Conservation (phyloP, 2,113 vertebrate species). For the Ramphastos sulfuratus region DNA sequence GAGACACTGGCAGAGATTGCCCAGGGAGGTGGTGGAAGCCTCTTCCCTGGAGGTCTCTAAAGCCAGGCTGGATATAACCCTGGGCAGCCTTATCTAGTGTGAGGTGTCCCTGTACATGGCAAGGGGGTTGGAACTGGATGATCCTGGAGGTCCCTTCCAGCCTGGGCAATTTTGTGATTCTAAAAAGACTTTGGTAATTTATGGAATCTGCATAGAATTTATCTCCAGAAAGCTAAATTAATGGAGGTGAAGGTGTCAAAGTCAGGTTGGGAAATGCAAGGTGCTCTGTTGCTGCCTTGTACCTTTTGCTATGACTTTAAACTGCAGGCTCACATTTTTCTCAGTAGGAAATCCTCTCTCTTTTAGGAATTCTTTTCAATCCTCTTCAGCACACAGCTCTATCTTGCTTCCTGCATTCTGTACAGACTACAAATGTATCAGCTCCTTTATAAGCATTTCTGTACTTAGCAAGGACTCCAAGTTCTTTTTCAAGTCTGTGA, state of each 20-base stretch:
- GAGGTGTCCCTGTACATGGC: too few species aligned
- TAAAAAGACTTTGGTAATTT: background rate
- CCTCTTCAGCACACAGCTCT: background rate
- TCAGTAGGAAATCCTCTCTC: background rate
- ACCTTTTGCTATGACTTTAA: background rate
- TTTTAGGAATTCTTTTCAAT: background rate
- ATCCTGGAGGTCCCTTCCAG: too few species aligned
- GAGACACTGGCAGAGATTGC: too few species aligned
- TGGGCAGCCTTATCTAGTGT: too few species aligned
- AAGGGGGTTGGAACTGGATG: too few species aligned
- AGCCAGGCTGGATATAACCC: too few species aligned
- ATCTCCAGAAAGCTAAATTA: background rate
- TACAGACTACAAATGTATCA: background rate
- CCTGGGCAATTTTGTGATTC: too few species aligned
- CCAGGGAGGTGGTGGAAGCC: too few species aligned
- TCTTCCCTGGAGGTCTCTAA: too few species aligned
- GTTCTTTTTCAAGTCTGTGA: background rate
- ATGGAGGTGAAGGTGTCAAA: background rate
- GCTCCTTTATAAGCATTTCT: background rate
- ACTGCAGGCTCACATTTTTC: background rate
- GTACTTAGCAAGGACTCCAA: background rate
- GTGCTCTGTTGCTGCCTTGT: accelerated
- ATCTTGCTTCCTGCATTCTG: background rate
- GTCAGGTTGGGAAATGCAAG: background rate
- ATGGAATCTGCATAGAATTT: background rate